Conservation (phyloP, 2,888 invertebrate species). For the Eupeodes luniger region DNA sequence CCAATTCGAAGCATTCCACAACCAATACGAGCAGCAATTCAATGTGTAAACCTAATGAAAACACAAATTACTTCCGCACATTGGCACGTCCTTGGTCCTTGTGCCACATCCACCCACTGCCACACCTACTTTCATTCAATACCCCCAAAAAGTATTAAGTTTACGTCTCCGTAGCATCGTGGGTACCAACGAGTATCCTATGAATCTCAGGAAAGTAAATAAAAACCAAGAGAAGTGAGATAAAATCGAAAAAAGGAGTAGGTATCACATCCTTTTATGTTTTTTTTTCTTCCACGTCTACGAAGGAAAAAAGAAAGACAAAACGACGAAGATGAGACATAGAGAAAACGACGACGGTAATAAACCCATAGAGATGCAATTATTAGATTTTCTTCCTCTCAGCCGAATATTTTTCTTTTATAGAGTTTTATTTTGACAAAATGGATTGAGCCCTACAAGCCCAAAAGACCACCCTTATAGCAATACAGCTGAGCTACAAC, state of each 20-base stretch:
- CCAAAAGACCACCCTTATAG: constrained; percentile 25
- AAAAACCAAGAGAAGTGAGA: constrained; percentile 53
- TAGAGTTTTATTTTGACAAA: constrained; percentile 1
- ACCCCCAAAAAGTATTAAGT: background rate
- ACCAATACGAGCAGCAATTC: constrained; percentile 69
- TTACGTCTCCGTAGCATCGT: constrained; percentile 1
- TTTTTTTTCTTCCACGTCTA: constrained; percentile 39
- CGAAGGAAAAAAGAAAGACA: constrained; percentile 19
- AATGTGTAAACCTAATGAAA: constrained; percentile 81
- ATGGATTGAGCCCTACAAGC: constrained; percentile 7
- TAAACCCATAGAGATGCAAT: constrained; percentile 79
- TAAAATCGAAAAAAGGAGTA: constrained; percentile 30
- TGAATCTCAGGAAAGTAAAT: constrained; percentile 67
- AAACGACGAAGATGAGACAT: constrained; percentile 15
- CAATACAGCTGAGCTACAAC: too few relatives aligned
- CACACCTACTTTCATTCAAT: constrained; percentile 25
- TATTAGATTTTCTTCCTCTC: constrained; percentile 78
- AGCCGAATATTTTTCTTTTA: constrained; percentile 47
- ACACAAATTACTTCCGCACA: constrained; percentile 82
- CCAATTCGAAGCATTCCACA: constrained; percentile 46
- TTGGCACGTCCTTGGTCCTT: constrained; percentile 81
- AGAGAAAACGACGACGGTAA: constrained; percentile 70
- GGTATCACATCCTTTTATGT: constrained; percentile 73
- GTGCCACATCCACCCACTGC: constrained; percentile 64
- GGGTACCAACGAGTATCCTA: background rate